Conservation (phyloP, 1,140 invertebrate genomes). For the Marisa cornuarietis region DNA sequence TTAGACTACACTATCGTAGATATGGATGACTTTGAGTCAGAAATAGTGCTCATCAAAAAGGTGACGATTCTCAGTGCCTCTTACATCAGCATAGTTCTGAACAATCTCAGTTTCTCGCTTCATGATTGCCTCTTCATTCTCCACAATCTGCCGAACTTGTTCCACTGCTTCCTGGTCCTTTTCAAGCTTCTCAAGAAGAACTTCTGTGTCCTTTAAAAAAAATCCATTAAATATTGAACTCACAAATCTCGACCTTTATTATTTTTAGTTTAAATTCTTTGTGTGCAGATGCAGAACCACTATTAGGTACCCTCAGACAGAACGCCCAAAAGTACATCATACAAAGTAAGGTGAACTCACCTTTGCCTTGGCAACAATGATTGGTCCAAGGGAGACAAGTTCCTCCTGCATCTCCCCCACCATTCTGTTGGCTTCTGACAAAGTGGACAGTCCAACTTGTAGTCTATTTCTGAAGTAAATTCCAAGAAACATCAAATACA, state of each 20-base stretch:
- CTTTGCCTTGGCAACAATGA: slow-evolving; percentile 62
- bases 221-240: too few relatives aligned
- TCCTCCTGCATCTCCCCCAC: slow-evolving; percentile 65
- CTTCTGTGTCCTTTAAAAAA: slow-evolving; percentile 58
- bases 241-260: too few relatives aligned
- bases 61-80: slow-evolving; percentile 1
- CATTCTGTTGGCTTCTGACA: slow-evolving; percentile 61
- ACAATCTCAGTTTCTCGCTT: slow-evolving; percentile 64
- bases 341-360: slow-evolving; percentile 33
- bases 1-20: not conserved
- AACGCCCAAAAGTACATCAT: not conserved
- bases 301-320: not conserved
- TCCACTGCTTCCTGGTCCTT: slow-evolving; percentile 63
- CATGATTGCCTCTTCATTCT: slow-evolving; percentile 62
- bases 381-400: slow-evolving; percentile 57
- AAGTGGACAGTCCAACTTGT: slow-evolving; percentile 56
- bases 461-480: slow-evolving; percentile 53
- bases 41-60: not conserved
- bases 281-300: too few relatives aligned
- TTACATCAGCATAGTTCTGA: slow-evolving; percentile 64
- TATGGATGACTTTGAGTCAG: too few relatives aligned
- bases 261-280: too few relatives aligned
- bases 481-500: slow-evolving; percentile 1
- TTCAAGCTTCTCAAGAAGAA: slow-evolving; percentile 57
- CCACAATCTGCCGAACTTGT: slow-evolving; percentile 63